Evolutionary conservation across 1,140 invertebrate species (phyloP).

Genomic region (Parapsyche elsis): DNA sequence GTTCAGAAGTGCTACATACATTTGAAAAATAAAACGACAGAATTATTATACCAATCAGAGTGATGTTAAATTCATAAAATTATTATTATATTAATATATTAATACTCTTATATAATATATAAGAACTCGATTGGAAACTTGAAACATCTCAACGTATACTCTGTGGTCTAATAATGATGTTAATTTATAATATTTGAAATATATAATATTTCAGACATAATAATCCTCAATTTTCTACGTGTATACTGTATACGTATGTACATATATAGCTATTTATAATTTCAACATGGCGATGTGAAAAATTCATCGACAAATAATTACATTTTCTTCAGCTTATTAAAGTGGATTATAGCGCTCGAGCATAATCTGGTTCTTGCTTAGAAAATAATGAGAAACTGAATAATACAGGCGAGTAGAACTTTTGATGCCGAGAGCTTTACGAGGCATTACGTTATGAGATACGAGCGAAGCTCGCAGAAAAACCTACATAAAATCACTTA

Average conservation of each 20-base stretch:
- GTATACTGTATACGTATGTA: neutral
- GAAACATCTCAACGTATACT: no score
- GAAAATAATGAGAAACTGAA: conserved; percentile 25
- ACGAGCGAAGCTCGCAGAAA: neutral
- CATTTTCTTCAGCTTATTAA: neutral
- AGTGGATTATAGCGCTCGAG: neutral
- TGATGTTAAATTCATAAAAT: no score
- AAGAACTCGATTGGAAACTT: no score
- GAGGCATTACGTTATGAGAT: conserved; percentile 19
- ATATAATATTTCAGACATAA: no score
- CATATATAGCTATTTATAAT: neutral
- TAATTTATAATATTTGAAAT: no score
- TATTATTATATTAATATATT: no score
- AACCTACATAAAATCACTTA: conserved; percentile 22
- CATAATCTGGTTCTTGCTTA: neutral
- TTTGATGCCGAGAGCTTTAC: conserved; percentile 18
- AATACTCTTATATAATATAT: no score
- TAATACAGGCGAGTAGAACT: conserved; percentile 4
- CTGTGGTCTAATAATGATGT: no score
- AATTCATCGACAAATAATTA: neutral
- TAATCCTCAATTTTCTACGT: no score
- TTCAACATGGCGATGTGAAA: neutral
- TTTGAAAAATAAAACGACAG: no score
- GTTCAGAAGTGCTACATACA: no score
- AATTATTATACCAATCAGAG: no score